A percentile compares a stretch with the other conserved stretches of the same genome.
phyloP scores from a whole-genome alignment of 2,888 invertebrate species.

The Panzeria rudis region DNA sequence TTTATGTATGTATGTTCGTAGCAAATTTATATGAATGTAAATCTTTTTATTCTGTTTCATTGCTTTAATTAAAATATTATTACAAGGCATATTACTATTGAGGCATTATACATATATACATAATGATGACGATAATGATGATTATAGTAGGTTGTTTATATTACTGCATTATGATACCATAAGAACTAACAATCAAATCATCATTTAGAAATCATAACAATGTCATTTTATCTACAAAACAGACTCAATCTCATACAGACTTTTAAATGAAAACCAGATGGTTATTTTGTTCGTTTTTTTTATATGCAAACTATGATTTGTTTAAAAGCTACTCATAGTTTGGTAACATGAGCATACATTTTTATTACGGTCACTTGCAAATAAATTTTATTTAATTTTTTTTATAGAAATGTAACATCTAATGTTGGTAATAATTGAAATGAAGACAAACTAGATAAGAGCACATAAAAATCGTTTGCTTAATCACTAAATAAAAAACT shows the following conservation, averaged over 20 bases:
- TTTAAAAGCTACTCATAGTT: neutral
- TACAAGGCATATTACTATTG: conserved; percentile 48
- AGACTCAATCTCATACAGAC: conserved; percentile 14
- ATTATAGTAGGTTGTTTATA: conserved; percentile 33
- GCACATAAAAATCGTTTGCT: neutral
- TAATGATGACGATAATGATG: conserved; percentile 23
- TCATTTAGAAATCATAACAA: conserved; percentile 57
- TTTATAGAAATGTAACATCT: neutral
- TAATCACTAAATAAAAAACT: neutral
- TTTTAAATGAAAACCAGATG: conserved; percentile 61
- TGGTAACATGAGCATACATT: neutral
- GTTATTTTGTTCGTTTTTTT: neutral
- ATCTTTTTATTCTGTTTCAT: conserved; percentile 44
- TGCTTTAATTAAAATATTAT: conserved; percentile 71
- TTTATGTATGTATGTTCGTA: neutral
- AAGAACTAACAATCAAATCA: conserved; percentile 47
- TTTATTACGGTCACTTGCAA: conserved; percentile 13
- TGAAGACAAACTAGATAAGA: neutral
- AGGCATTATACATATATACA: conserved; percentile 7
- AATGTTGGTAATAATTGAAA: neutral
- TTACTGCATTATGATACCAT: conserved; percentile 46
- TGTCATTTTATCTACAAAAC: conserved; percentile 55
- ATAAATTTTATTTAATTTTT: neutral
- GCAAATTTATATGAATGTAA: neutral
- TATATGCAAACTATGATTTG: conserved; percentile 41